A percentile compares a stretch with the other conserved stretches of the same genome.
Conservation (phyloP, 2,888 invertebrate genomes). For the Parthenolecanium corni region DNA sequence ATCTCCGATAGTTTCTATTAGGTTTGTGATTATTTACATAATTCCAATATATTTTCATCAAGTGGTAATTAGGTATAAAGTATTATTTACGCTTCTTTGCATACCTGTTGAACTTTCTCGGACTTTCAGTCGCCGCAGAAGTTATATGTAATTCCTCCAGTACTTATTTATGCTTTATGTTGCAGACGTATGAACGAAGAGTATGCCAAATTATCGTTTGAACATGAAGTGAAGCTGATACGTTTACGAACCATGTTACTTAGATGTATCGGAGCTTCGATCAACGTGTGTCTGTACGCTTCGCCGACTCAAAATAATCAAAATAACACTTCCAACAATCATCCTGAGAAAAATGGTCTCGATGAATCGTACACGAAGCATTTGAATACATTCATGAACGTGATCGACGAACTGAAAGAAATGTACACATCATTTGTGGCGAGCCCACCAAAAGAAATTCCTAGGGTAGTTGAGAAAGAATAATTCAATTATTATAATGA, state of each 20-base stretch:
- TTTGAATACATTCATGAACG: conserved; percentile 6
- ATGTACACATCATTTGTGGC: not conserved
- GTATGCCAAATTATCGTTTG: conserved; percentile 16
- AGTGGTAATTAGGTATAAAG: too few species aligned
- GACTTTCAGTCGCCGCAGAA: too few species aligned
- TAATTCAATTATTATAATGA: not conserved
- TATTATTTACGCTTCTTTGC: too few species aligned
- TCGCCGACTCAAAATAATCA: not conserved
- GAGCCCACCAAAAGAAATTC: conserved; percentile 5
- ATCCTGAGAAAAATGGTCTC: conserved; percentile 3
- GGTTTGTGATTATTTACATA: too few species aligned
- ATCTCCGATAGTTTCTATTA: too few species aligned
- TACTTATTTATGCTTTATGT: not conserved
- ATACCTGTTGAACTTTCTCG: too few species aligned
- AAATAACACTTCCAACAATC: not conserved
- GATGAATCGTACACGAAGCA: conserved; percentile 1
- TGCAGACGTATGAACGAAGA: conserved; percentile 12
- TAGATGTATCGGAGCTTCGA: conserved; percentile 17
- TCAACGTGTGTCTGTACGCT: conserved; percentile 11
- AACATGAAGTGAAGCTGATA: conserved; percentile 14
- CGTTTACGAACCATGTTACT: conserved; percentile 23
- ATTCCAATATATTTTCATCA: too few species aligned
- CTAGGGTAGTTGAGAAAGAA: conserved; percentile 2
- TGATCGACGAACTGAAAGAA: conserved; percentile 9
- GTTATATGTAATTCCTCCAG: too few species aligned